Evolutionary conservation across 1,140 invertebrate species (phyloP), one percentile per base, ranked within the genome.

Genomic region (Bombus polaris): DNA sequence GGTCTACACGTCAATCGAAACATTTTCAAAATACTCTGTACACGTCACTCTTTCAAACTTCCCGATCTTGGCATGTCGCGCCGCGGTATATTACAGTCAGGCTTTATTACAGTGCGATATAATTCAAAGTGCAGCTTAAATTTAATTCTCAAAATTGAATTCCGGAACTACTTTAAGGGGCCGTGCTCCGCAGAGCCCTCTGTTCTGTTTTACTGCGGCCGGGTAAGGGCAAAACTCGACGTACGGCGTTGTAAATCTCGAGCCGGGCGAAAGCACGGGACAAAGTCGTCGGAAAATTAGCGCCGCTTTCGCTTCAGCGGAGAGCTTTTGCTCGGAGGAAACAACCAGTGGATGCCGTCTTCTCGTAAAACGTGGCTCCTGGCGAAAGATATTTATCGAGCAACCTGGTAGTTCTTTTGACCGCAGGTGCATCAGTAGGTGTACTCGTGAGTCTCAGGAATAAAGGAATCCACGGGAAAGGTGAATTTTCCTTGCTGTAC

Each of bases 121-220:
- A 78, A 68, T 84, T 84, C 75, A 79, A 57, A 57, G 66, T 72
- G 76, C 53, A 72, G 76, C 76, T 84, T 80, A 80, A 80, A 80
- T 72, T 72, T 84, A 84, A 84, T 84, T 84, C 76, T 84, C 53
- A 72, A 80, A 84, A 84, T 84, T 84, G 83, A 84, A 80, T 84
- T 47, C 68, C 25, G 18, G 76, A 62, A 70, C 53, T 62, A 80
- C 53, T 84, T 84, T 25, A 62, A 79, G 75, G n/a, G 62, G 44
- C 65, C 28, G 18, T 65, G 35, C 53, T 5, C 15, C 22, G 10
- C 32, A 15, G 2, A 28, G n/a, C n/a, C 22, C 42, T 25, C 66
- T 47, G n/a, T 28, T 68, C 32, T 76, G 72, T 76, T 83, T 68
- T 76, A 53, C 44, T 76, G 35, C 25, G 53, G 62, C 62, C 65